phyloP scores from a whole-genome alignment of 2,888 invertebrate species.

The Margaritifera margaritifera region DNA sequence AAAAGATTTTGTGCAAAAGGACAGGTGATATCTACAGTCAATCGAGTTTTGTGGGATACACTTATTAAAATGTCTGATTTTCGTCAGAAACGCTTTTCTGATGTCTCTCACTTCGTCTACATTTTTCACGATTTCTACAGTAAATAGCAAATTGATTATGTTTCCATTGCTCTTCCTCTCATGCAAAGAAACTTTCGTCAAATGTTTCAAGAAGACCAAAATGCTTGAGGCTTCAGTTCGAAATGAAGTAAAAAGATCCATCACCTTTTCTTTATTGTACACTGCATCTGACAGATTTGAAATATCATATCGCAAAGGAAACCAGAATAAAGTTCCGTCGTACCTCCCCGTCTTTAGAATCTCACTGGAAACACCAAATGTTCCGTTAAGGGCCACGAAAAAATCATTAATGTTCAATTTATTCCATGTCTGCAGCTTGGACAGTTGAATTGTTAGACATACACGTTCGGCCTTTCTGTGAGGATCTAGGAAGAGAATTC shows the following conservation, averaged over 20 bases:
- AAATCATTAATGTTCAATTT: constrained; percentile 27
- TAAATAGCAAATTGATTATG: too few relatives aligned
- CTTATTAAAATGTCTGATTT: too few relatives aligned
- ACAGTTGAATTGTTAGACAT: constrained; percentile 29
- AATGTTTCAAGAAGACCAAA: constrained; percentile 60
- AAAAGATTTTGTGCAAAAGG: too few relatives aligned
- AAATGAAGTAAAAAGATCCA: constrained; percentile 54
- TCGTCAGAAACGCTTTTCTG: too few relatives aligned
- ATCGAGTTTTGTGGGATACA: too few relatives aligned
- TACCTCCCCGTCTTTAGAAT: constrained; percentile 41
- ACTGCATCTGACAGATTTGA: constrained; percentile 54
- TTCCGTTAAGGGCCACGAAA: constrained; percentile 41
- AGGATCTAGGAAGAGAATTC: constrained; percentile 63
- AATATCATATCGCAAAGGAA: constrained; percentile 57
- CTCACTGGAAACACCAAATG: constrained; percentile 43
- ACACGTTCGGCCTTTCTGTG: constrained; percentile 32
- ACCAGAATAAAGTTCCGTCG: constrained; percentile 64
- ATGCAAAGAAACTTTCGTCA: constrained; percentile 46
- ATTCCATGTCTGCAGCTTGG: constrained; percentile 21
- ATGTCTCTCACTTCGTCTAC: too few relatives aligned
- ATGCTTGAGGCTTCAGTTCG: constrained; percentile 54
- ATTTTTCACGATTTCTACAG: too few relatives aligned
- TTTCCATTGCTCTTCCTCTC: too few relatives aligned
- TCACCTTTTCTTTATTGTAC: constrained; percentile 48
- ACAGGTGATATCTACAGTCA: too few relatives aligned